A percentile compares a stretch with the other conserved stretches of the same genome.
Evolutionary conservation across 2,113 vertebrate species (phyloP).

Genomic region (Cebus imitator): DNA sequence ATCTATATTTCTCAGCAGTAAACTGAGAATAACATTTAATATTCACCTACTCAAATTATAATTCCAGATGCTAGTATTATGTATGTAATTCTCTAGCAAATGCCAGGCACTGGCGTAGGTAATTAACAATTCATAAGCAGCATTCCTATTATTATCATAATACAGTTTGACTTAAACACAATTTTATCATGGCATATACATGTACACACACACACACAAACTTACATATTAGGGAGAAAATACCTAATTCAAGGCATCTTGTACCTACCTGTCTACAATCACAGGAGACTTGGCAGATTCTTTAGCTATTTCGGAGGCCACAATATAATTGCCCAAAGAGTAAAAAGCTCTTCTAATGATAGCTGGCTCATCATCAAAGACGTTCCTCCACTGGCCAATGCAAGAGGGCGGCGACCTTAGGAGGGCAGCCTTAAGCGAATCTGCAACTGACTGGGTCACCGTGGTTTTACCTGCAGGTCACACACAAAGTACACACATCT

Average conservation of each 20-base stretch:
- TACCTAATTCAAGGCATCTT: neutral
- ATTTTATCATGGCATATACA: fast-evolving
- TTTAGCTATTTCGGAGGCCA: constrained; percentile 88
- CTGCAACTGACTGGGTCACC: constrained; percentile 87
- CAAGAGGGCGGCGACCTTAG: constrained; percentile 90
- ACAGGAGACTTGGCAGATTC: constrained; percentile 87
- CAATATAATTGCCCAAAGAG: constrained; percentile 94
- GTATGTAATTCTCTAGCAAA: neutral
- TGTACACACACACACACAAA: neutral
- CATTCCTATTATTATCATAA: neutral
- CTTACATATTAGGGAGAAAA: neutral
- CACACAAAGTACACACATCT: neutral
- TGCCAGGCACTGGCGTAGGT: fast-evolving
- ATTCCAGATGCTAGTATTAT: neutral
- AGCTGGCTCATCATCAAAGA: constrained; percentile 90
- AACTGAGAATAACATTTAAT: neutral
- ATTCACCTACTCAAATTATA: neutral
- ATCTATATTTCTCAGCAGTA: neutral
- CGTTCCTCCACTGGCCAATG: constrained; percentile 88
- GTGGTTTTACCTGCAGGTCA: constrained; percentile 92
- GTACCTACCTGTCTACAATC: constrained; percentile 93
- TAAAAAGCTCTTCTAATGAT: constrained; percentile 94
- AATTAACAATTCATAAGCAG: neutral
- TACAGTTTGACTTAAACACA: neutral
- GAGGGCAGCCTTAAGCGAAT: constrained; percentile 86